Evolutionary conservation across 2,113 vertebrate genomes (phyloP), one percentile per base, ranked within the genome.

Genomic region (Corapipo altera): DNA sequence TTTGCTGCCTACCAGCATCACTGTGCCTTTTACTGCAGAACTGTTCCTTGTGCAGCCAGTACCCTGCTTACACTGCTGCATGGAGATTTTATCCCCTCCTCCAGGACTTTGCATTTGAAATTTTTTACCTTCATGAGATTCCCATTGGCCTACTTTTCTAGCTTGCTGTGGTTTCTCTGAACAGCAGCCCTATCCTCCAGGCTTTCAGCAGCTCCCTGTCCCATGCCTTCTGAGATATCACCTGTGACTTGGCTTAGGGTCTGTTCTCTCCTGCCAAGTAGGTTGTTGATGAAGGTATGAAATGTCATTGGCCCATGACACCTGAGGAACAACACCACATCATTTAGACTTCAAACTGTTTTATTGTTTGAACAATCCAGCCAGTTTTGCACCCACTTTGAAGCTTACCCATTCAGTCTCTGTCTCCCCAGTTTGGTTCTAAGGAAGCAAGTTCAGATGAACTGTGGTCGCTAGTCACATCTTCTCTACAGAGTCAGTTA

Each of bases 381-480:
- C 4, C 41, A 77, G 15, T n/a, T 92, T 66, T 73, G 10, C 37
- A 44, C 6, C 11, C 19, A 28, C 6, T 65, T 55, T 1, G 1
- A 17, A 54, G 37, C 52, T 20, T 12, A 54, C 27, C 2, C 13
- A 24, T 18, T 5, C 12, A 39, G 51, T 28, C 8, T 7, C 11
- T 65, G 4, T 88, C 5, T 84, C 37, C 46, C n/a, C 32, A n/a
- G 15, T 33, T 3, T 59, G 37, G 6, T 6, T 46, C 26, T n/a
- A 54, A 51, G 70, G 37, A 85, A 85, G 11, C 7, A 67, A 92
- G 20, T 12, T 64, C 41, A 75, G 35, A 46, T 35, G 18, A 75
- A 2, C 12, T 19, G 2, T 8, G 35, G 2, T 24, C 13, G 26
- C 43, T 19, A 6, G 13, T 58, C 16, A 12, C 15, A 2, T 2